Percentiles rank a stretch among this genome's conserved stretches.
Evolutionary conservation across 2,888 invertebrate genomes (phyloP).

Genomic region (Callyntrura sp.): DNA sequence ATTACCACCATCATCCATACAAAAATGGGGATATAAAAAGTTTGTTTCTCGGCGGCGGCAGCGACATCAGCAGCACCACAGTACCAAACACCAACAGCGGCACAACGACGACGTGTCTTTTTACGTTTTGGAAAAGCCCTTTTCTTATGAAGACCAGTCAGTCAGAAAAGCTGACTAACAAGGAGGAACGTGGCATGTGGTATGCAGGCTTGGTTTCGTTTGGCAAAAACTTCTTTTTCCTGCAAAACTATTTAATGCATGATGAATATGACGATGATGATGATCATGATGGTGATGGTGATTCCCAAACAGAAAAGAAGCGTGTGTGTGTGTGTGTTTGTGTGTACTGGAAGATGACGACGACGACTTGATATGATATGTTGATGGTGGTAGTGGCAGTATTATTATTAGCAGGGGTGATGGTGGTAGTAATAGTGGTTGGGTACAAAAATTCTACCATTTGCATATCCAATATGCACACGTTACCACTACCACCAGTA

Average conservation of each 20-base stretch:
- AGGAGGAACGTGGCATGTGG: conserved; percentile 50
- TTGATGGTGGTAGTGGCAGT: no score
- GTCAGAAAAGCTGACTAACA: conserved; percentile 62
- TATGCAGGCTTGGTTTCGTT: conserved; percentile 5
- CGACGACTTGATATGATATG: no score
- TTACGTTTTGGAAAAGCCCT: conserved; percentile 74
- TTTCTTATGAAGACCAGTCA: conserved; percentile 36
- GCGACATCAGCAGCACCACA: no score
- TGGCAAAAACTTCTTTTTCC: conserved; percentile 20
- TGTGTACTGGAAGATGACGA: no score
- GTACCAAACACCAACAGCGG: no score
- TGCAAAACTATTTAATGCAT: conserved; percentile 49
- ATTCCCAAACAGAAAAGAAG: conserved; percentile 52
- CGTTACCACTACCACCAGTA: no score
- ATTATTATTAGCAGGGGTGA: no score
- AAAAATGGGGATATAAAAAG: not conserved
- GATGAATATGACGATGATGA: no score
- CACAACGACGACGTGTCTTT: conserved; percentile 8
- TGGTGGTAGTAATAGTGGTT: conserved; percentile 1
- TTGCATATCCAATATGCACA: no score
- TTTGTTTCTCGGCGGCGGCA: conserved; percentile 32
- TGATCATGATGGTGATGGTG: conserved; percentile 55
- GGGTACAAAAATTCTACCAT: not conserved
- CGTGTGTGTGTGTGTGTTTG: no score
- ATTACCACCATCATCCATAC: not conserved